Base-by-base conservation (phyloP, 2,888 invertebrate species). In the Vanessa cardui region DNA sequence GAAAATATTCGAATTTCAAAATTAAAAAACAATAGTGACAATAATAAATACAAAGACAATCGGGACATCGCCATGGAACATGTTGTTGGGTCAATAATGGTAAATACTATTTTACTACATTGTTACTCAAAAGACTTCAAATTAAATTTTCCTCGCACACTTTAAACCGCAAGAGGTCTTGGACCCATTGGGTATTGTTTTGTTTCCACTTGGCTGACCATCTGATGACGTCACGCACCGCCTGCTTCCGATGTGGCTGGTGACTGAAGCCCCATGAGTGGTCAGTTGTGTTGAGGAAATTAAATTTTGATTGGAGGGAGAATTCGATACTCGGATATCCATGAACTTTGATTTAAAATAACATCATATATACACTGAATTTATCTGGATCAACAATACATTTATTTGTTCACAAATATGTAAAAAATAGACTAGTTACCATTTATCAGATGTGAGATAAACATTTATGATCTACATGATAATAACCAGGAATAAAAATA, bases 221-320 rank as follows among this genome's bases (percentile, higher is more conserved):
- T 83, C 85, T 83, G 87, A 87, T 90, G 84, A 89, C 86, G 88
- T 85, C 88, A 91, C 84, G 88, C 88, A 72, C 77, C 83, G 85
- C 83, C 87, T 86, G 85, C 83, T 86, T 80, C 80, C 80, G 82
- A 78, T 78, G 77, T 86, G 85, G 84, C 83, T 80, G 76, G 80
- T 64, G 46, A 68, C 72, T 59, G 64, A 68, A 68, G 64, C 61
- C 68, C 50, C 56, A 68, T 63, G 58, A 47, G 58, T 46, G 59
- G 59, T 59, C 59, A 21, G 39, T 26, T 4, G 45, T 46, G 46
- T 46, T 46, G 45, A 80, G 79, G 80, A 73, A 77, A 75, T 67
- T 59, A 66, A 58, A 58, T 50, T 56, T 66, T 66, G 61, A 66
- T 50, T 58, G 45, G 44, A 58, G 39, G 18, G 59, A 39, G 26